phyloP scores from a whole-genome alignment of 2,888 invertebrate species.

The Clunio marinus region DNA sequence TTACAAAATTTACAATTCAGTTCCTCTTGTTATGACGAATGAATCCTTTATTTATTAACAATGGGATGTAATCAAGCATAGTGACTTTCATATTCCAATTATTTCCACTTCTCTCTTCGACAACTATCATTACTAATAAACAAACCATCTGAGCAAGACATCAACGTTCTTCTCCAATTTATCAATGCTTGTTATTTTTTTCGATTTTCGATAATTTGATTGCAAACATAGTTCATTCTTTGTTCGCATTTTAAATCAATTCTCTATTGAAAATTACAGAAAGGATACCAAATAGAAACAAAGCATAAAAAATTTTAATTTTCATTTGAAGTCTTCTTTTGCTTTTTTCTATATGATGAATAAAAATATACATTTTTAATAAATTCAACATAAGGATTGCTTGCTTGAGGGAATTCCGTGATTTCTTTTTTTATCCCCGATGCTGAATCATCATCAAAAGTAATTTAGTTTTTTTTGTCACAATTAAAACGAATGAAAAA shows the following conservation, averaged over 20 bases:
- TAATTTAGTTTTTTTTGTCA: not conserved
- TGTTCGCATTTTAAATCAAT: not conserved
- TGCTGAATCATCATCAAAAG: not conserved
- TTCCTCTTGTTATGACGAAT: too few relatives aligned
- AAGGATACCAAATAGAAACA: not conserved
- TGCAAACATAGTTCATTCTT: conserved; percentile 7
- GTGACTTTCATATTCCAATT: too few relatives aligned
- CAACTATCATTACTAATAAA: too few relatives aligned
- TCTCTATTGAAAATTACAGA: not conserved
- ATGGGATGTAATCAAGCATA: too few relatives aligned
- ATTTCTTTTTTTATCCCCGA: not conserved
- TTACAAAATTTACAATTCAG: too few relatives aligned
- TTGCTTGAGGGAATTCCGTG: conserved; percentile 6
- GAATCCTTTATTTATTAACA: too few relatives aligned
- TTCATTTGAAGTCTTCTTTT: not conserved
- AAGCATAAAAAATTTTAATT: conserved; percentile 3
- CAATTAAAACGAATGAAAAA: not conserved
- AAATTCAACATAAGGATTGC: conserved; percentile 1
- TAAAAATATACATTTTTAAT: conserved; percentile 18
- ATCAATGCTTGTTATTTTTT: too few relatives aligned
- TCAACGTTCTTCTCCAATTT: too few relatives aligned
- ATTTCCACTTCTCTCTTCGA: too few relatives aligned
- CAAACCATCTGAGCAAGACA: too few relatives aligned
- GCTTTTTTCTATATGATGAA: too few relatives aligned
- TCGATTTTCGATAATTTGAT: conserved; percentile 9